Evolutionary conservation across 2,888 invertebrate genomes (phyloP).

Genomic region (Brenthis daphne): DNA sequence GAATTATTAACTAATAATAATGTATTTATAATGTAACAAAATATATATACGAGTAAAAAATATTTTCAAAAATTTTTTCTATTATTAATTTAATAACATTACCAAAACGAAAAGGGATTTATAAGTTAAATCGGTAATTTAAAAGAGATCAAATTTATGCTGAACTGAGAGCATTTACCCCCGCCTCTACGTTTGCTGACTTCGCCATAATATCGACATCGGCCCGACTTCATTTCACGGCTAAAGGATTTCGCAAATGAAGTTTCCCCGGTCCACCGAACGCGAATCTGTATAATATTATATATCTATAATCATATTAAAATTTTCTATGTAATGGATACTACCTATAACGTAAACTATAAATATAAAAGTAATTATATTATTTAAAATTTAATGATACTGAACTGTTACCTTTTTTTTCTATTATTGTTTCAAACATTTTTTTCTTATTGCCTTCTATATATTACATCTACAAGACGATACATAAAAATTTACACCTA

Average conservation of each 20-base stretch:
- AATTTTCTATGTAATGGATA: constrained; percentile 41
- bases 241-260: constrained; percentile 79
- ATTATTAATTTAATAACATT: background rate
- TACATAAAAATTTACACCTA: too few species aligned
- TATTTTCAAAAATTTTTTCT: too few species aligned
- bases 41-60: too few species aligned
- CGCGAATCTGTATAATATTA: constrained; percentile 47
- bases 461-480: too few species aligned
- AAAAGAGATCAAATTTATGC: constrained; percentile 36
- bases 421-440: too few species aligned
- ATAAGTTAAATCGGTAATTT: constrained; percentile 28
- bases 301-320: constrained; percentile 28
- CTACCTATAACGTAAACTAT: constrained; percentile 12
- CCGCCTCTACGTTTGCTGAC: constrained; percentile 42
- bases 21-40: too few species aligned
- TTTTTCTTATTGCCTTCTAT: too few species aligned
- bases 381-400: background rate
- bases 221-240: constrained; percentile 81
- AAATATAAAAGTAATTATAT: background rate
- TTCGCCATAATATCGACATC: constrained; percentile 58
- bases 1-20: too few species aligned
- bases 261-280: constrained; percentile 75
- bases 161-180: constrained; percentile 31
- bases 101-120: background rate
- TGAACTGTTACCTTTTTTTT: too few species aligned